Conservation (phyloP, 2,797 vertebrate genomes). For the Peromyscus nudipes region DNA sequence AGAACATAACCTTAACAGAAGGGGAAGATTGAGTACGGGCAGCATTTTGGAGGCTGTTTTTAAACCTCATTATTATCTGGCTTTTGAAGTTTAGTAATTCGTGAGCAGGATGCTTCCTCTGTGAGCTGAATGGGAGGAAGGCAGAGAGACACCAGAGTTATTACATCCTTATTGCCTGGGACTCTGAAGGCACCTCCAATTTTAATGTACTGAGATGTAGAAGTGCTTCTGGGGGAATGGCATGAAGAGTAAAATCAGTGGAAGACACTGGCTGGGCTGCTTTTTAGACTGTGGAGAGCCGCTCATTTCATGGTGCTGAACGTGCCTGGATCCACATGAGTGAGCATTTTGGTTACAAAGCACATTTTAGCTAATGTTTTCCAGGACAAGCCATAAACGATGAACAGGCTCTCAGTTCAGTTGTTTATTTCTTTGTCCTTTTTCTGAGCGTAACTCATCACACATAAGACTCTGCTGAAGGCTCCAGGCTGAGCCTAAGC, state of each 20-base stretch:
- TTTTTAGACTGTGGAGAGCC: neutral
- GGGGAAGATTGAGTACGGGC: neutral
- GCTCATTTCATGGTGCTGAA: slow-evolving; percentile 15
- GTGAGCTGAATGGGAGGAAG: neutral
- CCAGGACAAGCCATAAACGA: neutral
- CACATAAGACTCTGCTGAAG: neutral
- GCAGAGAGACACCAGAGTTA: neutral
- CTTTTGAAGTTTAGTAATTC: slow-evolving; percentile 60
- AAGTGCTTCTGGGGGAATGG: neutral
- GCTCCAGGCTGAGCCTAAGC: neutral
- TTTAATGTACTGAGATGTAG: slow-evolving; percentile 29
- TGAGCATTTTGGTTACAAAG: slow-evolving; percentile 11
- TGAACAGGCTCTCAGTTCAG: neutral
- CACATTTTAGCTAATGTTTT: slow-evolving; percentile 46
- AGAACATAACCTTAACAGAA: neutral
- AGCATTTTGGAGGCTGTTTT: slow-evolving; percentile 37
- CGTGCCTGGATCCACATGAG: neutral
- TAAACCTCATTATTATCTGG: slow-evolving; percentile 21
- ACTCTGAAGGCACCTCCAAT: neutral
- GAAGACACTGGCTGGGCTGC: neutral
- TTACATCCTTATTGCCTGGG: neutral
- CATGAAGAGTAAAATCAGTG: neutral
- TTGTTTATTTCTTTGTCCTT: neutral
- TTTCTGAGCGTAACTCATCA: neutral
- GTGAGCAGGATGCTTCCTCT: slow-evolving; percentile 47